A percentile compares a stretch with the other conserved stretches of the same genome.
phyloP scores from a whole-genome alignment of 2,888 invertebrate genomes.

The Ichneumoninae sp. region DNA sequence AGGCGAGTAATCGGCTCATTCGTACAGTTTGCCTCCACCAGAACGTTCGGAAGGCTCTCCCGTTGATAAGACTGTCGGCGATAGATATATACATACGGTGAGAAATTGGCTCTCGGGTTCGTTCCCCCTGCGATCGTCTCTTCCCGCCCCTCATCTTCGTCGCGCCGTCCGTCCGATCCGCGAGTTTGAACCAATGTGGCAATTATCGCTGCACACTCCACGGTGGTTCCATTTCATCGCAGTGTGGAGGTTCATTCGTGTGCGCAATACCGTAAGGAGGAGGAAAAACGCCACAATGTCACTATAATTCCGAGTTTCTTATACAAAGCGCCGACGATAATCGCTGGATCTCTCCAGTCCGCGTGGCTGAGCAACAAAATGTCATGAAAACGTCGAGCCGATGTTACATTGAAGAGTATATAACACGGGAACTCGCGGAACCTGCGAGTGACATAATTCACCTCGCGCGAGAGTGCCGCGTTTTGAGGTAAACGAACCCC shows the following conservation, averaged over 20 bases:
- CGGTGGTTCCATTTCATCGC: too few relatives aligned
- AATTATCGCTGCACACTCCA: not conserved
- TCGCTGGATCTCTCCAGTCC: not conserved
- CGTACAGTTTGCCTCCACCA: conserved; percentile 37
- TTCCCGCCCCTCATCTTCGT: not conserved
- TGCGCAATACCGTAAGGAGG: not conserved
- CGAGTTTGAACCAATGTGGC: not conserved
- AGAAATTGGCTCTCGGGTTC: conserved; percentile 14
- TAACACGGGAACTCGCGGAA: not conserved
- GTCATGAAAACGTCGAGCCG: not conserved
- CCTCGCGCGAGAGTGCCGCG: not conserved
- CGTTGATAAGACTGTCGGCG: not conserved
- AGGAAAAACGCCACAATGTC: not conserved
- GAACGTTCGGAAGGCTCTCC: conserved; percentile 19
- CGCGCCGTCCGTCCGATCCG: too few relatives aligned
- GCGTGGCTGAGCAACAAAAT: not conserved
- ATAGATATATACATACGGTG: not conserved
- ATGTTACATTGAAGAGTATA: not conserved
- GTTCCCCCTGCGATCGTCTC: conserved; percentile 16
- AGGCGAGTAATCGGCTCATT: conserved; percentile 57
- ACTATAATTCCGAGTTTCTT: not conserved
- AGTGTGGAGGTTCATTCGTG: too few relatives aligned
- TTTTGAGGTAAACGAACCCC: not conserved
- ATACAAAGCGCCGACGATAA: not conserved
- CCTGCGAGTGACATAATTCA: conserved; percentile 9